Evolutionary conservation across 1,140 invertebrate species (phyloP), one percentile per base, ranked within the genome.

Genomic region (Leptonema lineaticorne): DNA sequence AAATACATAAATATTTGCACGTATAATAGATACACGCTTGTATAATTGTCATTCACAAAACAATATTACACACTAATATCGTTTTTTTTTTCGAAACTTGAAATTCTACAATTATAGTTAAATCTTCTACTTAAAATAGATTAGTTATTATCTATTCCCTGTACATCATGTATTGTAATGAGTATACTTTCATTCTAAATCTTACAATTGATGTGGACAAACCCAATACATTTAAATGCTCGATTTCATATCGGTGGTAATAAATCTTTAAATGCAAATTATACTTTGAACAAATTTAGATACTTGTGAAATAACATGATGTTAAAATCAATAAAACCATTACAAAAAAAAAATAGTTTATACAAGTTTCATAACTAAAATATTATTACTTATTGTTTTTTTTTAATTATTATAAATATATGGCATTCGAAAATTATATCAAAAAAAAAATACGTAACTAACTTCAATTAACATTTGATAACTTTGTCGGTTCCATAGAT

Each of bases 151-250:
- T 28, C 62, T 64, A 64, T 64, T 64, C 62, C 62, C 62, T 64
- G 62, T 64, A 64, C 62, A 64, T 64, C 45, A 46, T 64, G 62
- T 64, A 64, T 64, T 64, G 62, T 64, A 50, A 62, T 30, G 62
- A 64, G 62, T 64, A 64, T 64, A 50, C 62, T 26, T 45, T 29
- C 29, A 45, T 33, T 30, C 30, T 59, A 33, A 26, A 26, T 53
- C 20, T 24, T 53, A 53, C 50, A 26, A 1, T 26, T 53, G 11
- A 14, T 53, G 3, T 16, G 37, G 1, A 41, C 5, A 41, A 41
- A 41, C 37, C 37, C 37, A 41, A 41, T 41, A 41, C 37, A 33
- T 33, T 33, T 33, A 33, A 33, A 33, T 33, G 30, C 30, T 6
- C n/a, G n/a, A n/a, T n/a, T n/a, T n/a, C n/a, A n/a, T n/a, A n/a